A percentile compares a stretch with the other conserved stretches of the same genome.
Conservation (phyloP, 23 tunicate species). For the Oikopleura albicans region DNA sequence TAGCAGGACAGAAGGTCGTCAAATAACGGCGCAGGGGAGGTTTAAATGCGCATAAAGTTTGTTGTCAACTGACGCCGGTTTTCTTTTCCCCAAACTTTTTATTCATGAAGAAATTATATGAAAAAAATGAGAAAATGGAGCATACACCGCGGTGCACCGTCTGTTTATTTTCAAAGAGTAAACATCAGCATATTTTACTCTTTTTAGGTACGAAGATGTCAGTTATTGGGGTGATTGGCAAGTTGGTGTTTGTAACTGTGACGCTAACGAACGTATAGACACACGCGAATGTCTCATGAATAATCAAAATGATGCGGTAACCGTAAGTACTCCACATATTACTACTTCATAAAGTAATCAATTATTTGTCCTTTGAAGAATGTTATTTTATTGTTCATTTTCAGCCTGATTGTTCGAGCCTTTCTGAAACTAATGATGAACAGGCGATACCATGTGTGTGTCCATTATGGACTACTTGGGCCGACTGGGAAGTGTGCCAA, state of each 20-base stretch:
- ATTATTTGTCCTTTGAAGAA: too few relatives aligned
- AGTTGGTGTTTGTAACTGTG: not conserved
- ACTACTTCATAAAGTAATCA: not conserved
- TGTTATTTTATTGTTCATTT: not conserved
- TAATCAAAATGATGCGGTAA: not conserved
- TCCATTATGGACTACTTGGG: not conserved
- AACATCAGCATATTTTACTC: too few relatives aligned
- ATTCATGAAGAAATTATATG: too few relatives aligned
- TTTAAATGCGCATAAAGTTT: too few relatives aligned
- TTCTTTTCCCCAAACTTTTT: too few relatives aligned
- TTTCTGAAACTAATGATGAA: not conserved
- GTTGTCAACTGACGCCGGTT: too few relatives aligned
- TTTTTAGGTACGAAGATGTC: too few relatives aligned
- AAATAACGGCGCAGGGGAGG: too few relatives aligned
- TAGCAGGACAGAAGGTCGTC: too few relatives aligned
- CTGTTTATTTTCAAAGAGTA: too few relatives aligned
- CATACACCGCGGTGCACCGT: too few relatives aligned
- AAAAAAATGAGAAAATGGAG: too few relatives aligned
- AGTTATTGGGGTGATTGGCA: not conserved
- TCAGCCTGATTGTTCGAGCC: not conserved
- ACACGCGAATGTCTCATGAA: not conserved
- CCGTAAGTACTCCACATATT: not conserved
- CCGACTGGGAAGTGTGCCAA: not conserved
- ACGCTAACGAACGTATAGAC: not conserved
- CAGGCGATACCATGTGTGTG: not conserved